Base-by-base conservation (phyloP, 2,797 vertebrate genomes). In the Hipposideros larvatus region DNA sequence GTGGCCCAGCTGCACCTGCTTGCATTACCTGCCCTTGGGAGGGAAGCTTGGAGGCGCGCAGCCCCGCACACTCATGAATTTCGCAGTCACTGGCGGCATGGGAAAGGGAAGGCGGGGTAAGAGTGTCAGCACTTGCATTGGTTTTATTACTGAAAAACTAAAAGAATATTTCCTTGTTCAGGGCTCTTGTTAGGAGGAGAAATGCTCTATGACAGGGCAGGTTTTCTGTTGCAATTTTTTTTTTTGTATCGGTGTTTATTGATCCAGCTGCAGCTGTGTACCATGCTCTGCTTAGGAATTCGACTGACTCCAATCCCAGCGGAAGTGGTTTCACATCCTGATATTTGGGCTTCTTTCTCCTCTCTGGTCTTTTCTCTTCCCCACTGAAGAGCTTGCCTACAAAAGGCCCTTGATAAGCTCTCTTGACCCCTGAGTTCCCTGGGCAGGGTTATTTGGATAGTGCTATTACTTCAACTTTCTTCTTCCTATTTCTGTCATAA, bases 401-500 rank as follows among this genome's bases (percentile, higher is more conserved):
- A 85, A 87, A 34, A 68, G 66, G 9, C 83, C 80, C 73, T 80
- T 70, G 96, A 97, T 92, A 96, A 96, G 71, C 91, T 57, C 95
- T 95, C 95, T 88, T 89, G 96, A 95, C 86, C 95, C 22, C 71
- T 13, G 14, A 4, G 73, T 74, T 97, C 95, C 91, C 94, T 85
- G 94, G 95, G 89, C 92, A 78, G 70, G 59, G 34, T 77, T 96
- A 74, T 96, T 96, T 96, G 97, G 88, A 91, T 53, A 96, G 94
- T n/a, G 48, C 91, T 70, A 4, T 79, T 68, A 41, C 86, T 94
- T 96, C 91, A 91, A 63, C 95, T 96, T 97, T 66, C 96, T 95
- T 93, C 97, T 96, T 89, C 92, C 96, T 80, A 78, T 95, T 93
- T 96, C 94, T 95, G 88, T 88, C 94, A 65, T 95, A 95, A 96